phyloP scores from a whole-genome alignment of 2,888 invertebrate genomes.

The Amphipyra berbera region DNA sequence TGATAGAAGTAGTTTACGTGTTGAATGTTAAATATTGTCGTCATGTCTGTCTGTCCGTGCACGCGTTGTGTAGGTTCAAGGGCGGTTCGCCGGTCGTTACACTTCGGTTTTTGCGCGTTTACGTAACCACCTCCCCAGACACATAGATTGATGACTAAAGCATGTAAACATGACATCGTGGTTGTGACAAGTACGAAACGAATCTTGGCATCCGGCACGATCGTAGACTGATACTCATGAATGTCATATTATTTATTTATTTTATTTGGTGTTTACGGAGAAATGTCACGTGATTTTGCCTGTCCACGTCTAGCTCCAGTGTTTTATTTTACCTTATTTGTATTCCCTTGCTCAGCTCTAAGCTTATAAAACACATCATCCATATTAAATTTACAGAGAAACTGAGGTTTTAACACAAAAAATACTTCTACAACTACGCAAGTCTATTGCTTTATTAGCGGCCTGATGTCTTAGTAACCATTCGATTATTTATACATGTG shows the following conservation, averaged over 20 bases:
- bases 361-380: background rate
- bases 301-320: background rate
- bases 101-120: constrained; percentile 75
- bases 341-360: too few species aligned
- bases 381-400: constrained; percentile 4
- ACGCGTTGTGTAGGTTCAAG: constrained; percentile 77
- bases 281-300: background rate
- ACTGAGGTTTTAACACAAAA: constrained; percentile 1
- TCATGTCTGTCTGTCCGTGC: constrained; percentile 61
- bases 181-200: constrained; percentile 43
- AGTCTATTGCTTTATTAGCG: constrained; percentile 22
- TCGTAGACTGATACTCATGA: constrained; percentile 12
- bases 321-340: background rate
- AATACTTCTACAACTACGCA: background rate
- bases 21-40: constrained; percentile 68
- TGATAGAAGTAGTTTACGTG: constrained; percentile 62
- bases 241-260: constrained; percentile 31
- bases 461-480: constrained; percentile 21
- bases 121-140: constrained; percentile 67
- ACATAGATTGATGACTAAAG: constrained; percentile 67
- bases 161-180: constrained; percentile 56
- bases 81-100: constrained; percentile 76
- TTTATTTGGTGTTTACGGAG: constrained; percentile 12
- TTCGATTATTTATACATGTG: constrained; percentile 29
- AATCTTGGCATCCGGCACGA: constrained; percentile 46